Evolutionary conservation across 2,113 vertebrate species (phyloP).

Genomic region (Cyrtonyx montezumae): DNA sequence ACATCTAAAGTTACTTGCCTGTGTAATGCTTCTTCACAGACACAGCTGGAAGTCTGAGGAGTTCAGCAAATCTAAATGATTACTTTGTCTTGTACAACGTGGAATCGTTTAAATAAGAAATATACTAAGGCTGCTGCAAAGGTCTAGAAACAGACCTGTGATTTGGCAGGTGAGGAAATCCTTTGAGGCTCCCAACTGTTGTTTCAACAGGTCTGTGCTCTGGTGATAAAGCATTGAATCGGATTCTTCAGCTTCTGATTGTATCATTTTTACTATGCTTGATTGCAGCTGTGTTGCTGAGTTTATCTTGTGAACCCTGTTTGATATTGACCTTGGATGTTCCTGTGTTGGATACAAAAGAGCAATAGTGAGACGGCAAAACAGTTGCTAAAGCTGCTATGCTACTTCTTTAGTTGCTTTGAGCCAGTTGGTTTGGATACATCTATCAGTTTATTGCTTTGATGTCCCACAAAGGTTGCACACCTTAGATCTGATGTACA

Average conservation of each 20-base stretch:
- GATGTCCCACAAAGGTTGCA: not conserved
- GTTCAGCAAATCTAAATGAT: not conserved
- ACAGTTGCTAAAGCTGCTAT: not conserved
- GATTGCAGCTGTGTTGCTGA: not conserved
- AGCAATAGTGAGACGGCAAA: not conserved
- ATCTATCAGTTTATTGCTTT: not conserved
- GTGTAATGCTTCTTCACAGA: not conserved
- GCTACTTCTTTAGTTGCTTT: not conserved
- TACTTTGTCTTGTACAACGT: not conserved
- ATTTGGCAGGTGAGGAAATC: not conserved
- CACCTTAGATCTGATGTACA: not conserved
- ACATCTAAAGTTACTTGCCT: not conserved
- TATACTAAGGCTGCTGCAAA: not conserved
- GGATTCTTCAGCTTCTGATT: not conserved
- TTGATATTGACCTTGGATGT: not conserved
- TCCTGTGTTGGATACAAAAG: not conserved
- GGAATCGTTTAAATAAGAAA: not conserved
- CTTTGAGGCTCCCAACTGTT: not conserved
- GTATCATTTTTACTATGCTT: not conserved
- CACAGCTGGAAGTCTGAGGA: not conserved
- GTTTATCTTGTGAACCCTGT: not conserved
- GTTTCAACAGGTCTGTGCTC: not conserved
- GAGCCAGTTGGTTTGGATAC: not conserved
- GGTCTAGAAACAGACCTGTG: not conserved
- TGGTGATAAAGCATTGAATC: not conserved